phyloP scores from a whole-genome alignment of 2,888 invertebrate genomes.

The Mantis religiosa region DNA sequence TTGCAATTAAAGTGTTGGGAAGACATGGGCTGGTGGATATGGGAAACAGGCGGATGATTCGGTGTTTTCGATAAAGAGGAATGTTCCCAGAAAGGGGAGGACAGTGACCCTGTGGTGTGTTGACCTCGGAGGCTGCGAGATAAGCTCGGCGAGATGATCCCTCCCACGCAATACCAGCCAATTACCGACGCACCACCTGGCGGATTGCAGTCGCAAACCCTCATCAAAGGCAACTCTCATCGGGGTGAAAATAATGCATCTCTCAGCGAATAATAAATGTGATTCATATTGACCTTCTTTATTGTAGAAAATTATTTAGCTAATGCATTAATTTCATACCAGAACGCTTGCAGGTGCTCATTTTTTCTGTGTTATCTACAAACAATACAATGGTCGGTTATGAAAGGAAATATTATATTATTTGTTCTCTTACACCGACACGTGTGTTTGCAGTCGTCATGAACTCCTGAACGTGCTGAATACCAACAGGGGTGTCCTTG shows the following conservation, averaged over 20 bases:
- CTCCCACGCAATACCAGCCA: neutral
- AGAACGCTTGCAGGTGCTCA: neutral
- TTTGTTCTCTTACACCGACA: neutral
- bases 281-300: neutral
- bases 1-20: neutral
- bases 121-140: neutral
- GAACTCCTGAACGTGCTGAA: too few relatives aligned
- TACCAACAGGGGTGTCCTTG: too few relatives aligned
- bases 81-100: neutral
- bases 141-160: neutral
- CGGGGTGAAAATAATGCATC: neutral
- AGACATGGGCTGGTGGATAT: neutral
- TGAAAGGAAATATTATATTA: neutral
- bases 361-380: neutral
- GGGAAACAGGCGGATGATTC: neutral
- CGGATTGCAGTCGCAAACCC: neutral
- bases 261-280: neutral
- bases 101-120: neutral
- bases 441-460: too few relatives aligned
- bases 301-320: neutral
- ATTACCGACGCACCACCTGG: neutral
- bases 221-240: neutral
- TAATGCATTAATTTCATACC: neutral
- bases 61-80: neutral
- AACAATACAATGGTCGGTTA: neutral